Conservation (phyloP, 30 jellyfish, hydroid and myxozoan species). For the Aurelia aurita complex sp. Pacific region DNA sequence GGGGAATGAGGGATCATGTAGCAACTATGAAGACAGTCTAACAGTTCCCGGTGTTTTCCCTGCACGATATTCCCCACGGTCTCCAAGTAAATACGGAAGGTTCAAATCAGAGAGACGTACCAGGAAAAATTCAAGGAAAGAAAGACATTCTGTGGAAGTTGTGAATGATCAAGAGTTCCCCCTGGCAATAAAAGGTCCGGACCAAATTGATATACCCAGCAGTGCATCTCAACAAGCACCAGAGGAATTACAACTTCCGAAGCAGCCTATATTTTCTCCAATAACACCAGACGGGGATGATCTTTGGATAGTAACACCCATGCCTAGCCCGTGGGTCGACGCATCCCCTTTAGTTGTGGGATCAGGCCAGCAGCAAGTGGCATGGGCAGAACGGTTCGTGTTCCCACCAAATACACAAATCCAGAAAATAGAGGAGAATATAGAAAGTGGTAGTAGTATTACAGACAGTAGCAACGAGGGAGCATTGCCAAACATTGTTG, state of each 20-base stretch:
- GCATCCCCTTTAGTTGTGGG: background rate
- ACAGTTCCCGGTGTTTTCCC: constrained; percentile 6
- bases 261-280: constrained; percentile 3
- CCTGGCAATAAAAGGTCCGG: too few relatives aligned
- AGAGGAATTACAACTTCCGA: constrained; percentile 1
- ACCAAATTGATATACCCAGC: too few relatives aligned
- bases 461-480: too few relatives aligned
- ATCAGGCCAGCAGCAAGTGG: background rate
- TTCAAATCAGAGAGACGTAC: constrained; percentile 48
- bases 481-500: too few relatives aligned
- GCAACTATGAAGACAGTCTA: too few relatives aligned
- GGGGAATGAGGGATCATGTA: too few relatives aligned
- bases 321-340: constrained; percentile 46
- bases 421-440: background rate
- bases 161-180: too few relatives aligned
- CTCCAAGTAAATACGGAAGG: constrained; percentile 34
- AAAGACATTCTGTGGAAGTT: background rate
- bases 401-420: background rate
- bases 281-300: constrained; percentile 36
- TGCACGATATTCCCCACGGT: constrained; percentile 47
- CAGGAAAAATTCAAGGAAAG: background rate
- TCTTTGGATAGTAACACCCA: constrained; percentile 62
- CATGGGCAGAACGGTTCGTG: background rate
- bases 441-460: too few relatives aligned
- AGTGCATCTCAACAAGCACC: background rate